Base-by-base conservation (phyloP, 2,888 invertebrate species). In the Pecten maximus region DNA sequence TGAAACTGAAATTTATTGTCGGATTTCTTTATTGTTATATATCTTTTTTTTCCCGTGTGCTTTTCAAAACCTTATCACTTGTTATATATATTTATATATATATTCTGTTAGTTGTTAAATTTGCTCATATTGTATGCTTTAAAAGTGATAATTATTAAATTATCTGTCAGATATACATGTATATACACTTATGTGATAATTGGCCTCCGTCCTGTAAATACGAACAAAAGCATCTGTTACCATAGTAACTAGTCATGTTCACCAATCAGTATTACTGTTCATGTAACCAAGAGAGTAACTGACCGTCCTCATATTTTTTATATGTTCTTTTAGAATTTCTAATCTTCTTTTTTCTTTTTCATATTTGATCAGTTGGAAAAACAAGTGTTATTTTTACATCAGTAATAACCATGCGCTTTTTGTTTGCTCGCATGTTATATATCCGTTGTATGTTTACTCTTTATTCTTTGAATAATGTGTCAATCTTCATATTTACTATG, bases 241-340 rank as follows among this genome's bases (percentile, higher is more conserved):
- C 74, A 74, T 74, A 74, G 74, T 74, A 74, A 74, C 74, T 74
- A 74, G 74, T 74, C 74, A 74, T 74, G 35, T 28, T 74, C 35
- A 54, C 74, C 28, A 35, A 74, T 74, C 74, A 74, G 74, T 74
- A 74, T 74, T 74, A 74, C 74, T 74, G 2, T 35, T 0, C 28
- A 74, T 35, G 74, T 74, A 35, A 74, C 74, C 28, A 74, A 60
- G 74, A n/a, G n/a, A 74, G 28, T 74, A 74, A 74, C 10, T 8
- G 15, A 15, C 35, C 12, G 35, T 35, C 28, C 74, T 35, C 35
- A 74, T 35, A 12, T 74, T 74, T 60, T 60, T 60, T 60, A n/a
- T 60, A 60, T 8, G 2, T 16, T 60, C 23, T 60, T 23, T 48
- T 48, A 48, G 35, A 74, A 35, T 35, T 74, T 74, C 74, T 74